phyloP scores from a whole-genome alignment of 2,797 vertebrate genomes.

The Pogoniulus pusillus region DNA sequence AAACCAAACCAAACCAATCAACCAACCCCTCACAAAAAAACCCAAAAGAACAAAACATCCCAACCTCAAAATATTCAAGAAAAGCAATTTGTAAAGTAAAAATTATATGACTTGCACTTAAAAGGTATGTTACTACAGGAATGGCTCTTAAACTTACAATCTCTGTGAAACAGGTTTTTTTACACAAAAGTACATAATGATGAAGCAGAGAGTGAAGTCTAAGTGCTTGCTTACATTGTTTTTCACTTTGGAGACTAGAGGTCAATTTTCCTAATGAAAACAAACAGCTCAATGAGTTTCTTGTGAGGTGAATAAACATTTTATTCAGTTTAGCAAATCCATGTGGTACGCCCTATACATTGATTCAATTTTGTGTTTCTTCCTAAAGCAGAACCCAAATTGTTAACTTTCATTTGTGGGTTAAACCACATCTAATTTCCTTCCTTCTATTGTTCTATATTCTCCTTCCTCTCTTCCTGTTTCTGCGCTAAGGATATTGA shows the following conservation, averaged over 20 bases:
- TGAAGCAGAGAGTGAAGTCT: background rate
- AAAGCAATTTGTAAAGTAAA: background rate
- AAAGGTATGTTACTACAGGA: background rate
- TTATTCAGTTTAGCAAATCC: background rate
- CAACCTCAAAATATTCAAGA: background rate
- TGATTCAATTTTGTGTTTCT: background rate
- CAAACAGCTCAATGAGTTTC: background rate
- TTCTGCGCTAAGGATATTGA: slow-evolving; percentile 17
- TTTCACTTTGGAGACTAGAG: background rate
- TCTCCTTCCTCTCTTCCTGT: slow-evolving; percentile 44
- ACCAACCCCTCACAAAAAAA: too few relatives aligned
- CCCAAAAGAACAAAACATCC: too few relatives aligned
- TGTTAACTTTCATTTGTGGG: slow-evolving; percentile 18
- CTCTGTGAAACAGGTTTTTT: background rate
- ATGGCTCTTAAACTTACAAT: background rate
- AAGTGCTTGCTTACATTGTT: background rate
- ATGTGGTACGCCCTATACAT: background rate
- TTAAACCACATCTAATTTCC: slow-evolving; percentile 27
- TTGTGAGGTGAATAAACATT: background rate
- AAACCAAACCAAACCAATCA: too few relatives aligned
- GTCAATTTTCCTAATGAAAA: background rate
- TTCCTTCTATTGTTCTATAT: slow-evolving; percentile 48
- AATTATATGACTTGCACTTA: background rate
- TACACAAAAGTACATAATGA: background rate
- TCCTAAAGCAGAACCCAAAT: slow-evolving; percentile 4